Conservation (phyloP, 2,797 vertebrate species). For the Gobionotothen gibberifrons region DNA sequence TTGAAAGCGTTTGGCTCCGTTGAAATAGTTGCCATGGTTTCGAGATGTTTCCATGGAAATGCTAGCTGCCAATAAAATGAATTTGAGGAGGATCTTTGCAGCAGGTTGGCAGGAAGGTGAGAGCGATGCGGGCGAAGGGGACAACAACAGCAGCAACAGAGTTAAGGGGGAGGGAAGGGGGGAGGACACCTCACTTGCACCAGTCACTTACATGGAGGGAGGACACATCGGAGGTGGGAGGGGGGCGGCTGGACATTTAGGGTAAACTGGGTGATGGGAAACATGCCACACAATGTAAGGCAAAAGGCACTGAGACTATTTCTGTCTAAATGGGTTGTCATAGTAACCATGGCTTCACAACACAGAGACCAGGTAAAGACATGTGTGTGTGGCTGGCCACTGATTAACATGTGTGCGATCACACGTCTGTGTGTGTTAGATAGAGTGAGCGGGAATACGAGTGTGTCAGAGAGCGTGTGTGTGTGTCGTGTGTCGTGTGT, state of each 20-base stretch:
- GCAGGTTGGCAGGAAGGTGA: conserved; percentile 80
- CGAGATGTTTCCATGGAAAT: conserved; percentile 88
- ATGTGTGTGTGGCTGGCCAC: conserved; percentile 41
- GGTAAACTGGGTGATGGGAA: conserved; percentile 59
- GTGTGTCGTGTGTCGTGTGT: too few relatives aligned
- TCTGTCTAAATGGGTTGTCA: conserved; percentile 75
- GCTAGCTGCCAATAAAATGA: conserved; percentile 86
- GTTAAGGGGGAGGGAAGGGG: neutral
- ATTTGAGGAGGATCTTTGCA: conserved; percentile 81
- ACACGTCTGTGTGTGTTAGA: conserved; percentile 21
- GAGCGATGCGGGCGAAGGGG: conserved; percentile 56
- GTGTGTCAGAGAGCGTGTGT: conserved; percentile 16
- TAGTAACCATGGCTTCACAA: conserved; percentile 73
- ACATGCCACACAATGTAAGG: conserved; percentile 46
- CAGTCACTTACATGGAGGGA: conserved; percentile 18
- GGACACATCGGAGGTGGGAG: neutral
- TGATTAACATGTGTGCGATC: conserved; percentile 65
- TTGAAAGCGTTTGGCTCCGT: conserved; percentile 81
- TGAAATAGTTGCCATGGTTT: conserved; percentile 88
- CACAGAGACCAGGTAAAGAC: conserved; percentile 68
- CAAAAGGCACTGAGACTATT: conserved; percentile 70
- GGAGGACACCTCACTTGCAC: conserved; percentile 17
- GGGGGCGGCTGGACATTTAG: conserved; percentile 22
- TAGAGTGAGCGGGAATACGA: neutral
- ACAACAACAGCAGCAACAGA: conserved; percentile 1